A percentile compares a stretch with the other conserved stretches of the same genome.
Conservation (phyloP, 2,113 vertebrate species). For the Sardina pilchardus region DNA sequence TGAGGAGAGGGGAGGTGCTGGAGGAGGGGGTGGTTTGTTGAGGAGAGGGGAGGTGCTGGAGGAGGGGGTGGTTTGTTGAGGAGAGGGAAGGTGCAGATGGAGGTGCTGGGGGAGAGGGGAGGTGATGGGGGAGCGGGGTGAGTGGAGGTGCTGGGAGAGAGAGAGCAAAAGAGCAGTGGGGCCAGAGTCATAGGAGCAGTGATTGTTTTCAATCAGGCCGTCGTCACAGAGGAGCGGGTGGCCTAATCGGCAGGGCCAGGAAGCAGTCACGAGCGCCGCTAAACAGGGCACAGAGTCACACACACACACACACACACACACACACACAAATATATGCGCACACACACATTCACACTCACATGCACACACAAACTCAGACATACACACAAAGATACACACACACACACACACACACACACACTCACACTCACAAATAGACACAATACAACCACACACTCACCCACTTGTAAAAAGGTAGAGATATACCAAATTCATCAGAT, state of each 20-base stretch:
- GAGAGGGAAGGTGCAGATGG: not conserved
- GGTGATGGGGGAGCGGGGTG: no score
- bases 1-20: not conserved
- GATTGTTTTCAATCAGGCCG: slow-evolving; percentile 7
- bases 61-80: not conserved
- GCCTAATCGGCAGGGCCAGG: not conserved
- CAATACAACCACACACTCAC: no score
- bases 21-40: not conserved
- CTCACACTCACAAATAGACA: no score
- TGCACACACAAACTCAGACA: not conserved
- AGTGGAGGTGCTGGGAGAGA: not conserved
- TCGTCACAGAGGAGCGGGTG: not conserved
- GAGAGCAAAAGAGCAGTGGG: not conserved
- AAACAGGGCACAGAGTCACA: not conserved
- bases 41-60: not conserved
- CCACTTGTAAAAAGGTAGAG: no score
- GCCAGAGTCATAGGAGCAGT: not conserved
- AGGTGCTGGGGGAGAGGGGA: not conserved
- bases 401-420: no score
- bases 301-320: not conserved
- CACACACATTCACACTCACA: not conserved
- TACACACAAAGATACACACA: not conserved
- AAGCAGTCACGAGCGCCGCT: not conserved
- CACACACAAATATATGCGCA: not conserved
- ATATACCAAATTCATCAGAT: no score